These are phyloP conservation scores for Cerastoderma edule DNA, from an alignment of 2,888 invertebrate genomes.

Conservation along the genomic window DNA sequence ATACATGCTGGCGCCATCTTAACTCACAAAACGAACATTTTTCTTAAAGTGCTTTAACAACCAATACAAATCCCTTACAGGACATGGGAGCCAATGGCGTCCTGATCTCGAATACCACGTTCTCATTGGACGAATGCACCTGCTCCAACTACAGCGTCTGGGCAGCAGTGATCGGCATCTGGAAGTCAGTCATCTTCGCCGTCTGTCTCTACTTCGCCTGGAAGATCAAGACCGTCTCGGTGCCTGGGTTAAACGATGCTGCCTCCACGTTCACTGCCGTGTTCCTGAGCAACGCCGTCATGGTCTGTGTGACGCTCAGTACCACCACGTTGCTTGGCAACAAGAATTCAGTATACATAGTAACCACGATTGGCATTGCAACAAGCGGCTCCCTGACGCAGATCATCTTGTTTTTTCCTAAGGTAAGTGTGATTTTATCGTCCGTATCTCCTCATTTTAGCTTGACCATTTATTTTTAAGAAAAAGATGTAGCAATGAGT, in stretches of 20 bases:
- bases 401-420: conserved; percentile 72
- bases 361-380: conserved; percentile 64
- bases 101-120: neutral
- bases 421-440: conserved; percentile 67
- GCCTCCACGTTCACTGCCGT: conserved; percentile 66
- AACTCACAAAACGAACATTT: too few relatives aligned
- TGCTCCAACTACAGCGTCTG: conserved; percentile 66
- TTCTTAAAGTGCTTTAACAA: too few relatives aligned
- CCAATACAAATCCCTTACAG: too few relatives aligned
- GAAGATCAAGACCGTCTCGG: conserved; percentile 71
- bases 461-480: too few relatives aligned
- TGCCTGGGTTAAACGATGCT: conserved; percentile 76
- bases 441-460: too few relatives aligned
- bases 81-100: neutral
- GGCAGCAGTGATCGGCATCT: conserved; percentile 66
- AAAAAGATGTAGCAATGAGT: too few relatives aligned
- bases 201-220: conserved; percentile 74
- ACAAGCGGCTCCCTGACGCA: conserved; percentile 63
- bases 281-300: conserved; percentile 62
- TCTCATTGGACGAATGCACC: conserved; percentile 57
- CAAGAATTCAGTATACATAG: conserved; percentile 66
- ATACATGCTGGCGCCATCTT: too few relatives aligned
- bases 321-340: conserved; percentile 56
- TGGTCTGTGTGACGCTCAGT: conserved; percentile 62
- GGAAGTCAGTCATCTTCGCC: conserved; percentile 68